Evolutionary conservation across 2,888 invertebrate species (phyloP), one percentile per base, ranked within the genome.

Genomic region (Caenorhabditis japonica): DNA sequence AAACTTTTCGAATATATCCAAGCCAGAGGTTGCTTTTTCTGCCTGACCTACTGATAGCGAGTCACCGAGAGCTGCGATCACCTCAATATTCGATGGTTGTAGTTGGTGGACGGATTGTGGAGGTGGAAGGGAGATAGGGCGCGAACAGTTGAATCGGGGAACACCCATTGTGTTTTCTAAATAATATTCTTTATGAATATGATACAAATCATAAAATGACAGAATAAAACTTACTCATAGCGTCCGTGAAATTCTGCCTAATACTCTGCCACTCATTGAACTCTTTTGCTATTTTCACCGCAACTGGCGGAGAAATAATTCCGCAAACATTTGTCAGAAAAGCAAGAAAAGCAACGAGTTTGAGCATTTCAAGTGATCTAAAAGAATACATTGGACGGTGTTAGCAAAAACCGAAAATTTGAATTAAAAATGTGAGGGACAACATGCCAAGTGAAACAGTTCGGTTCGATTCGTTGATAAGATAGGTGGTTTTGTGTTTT

Each of bases 11-110:
- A 52, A n/a, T 4, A 76, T 25, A 21, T 71, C 74, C 2, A 39
- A 36, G 17, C 74, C 17, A 17, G 61, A 39, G 8, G 56, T 23
- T 3, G 78, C 70, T 51, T 44, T 23, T 4, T 74, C 58, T 7
- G 78, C 55, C 21, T 75, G 60, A 36, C 60, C 78, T 34, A 75
- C 77, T 10, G 77, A 64, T 3, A 77, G 41, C 10, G 77, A 77
- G 41, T 77, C 77, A 3, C 77, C 77, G 15, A 77, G 46, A 12
- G 73, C 60, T 8, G 56, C 75, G 39, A 77, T 36, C 21, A 64
- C 75, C 17, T 41, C 62, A 15, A 77, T 75, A 33, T 75, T 44
- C 33, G 72, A 72, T 4, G 77, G 77, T 38, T 68, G 61, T 2
- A 77, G 53, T 5, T 62, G 59, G 46, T 77, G 75, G 23, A 75